phyloP scores from a whole-genome alignment of 2,888 invertebrate genomes.

The Ethmia dodecea region DNA sequence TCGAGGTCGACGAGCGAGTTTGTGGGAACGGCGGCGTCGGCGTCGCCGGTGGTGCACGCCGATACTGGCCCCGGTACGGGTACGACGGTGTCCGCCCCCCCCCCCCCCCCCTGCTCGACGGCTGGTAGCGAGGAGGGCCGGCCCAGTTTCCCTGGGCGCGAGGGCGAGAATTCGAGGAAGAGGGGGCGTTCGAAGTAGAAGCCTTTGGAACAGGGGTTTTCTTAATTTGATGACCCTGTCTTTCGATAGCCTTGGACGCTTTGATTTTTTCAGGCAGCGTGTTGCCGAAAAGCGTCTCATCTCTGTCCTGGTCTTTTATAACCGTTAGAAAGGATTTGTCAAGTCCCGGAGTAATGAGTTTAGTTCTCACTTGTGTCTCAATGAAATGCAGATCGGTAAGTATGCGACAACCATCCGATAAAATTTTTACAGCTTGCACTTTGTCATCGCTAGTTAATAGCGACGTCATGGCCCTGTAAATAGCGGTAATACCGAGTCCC shows the following conservation, averaged over 20 bases:
- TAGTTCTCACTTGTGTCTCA: constrained; percentile 1
- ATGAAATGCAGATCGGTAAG: neutral
- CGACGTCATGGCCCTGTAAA: neutral
- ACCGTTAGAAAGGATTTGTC: constrained; percentile 2
- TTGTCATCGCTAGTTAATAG: neutral
- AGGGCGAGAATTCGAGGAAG: neutral
- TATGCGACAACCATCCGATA: neutral
- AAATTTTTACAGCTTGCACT: no score
- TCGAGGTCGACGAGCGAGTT: neutral
- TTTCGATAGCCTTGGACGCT: constrained; percentile 8
- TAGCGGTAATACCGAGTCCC: neutral
- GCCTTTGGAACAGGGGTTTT: neutral
- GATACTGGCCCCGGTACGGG: no score
- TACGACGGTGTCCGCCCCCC: no score
- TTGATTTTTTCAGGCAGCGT: constrained; percentile 10
- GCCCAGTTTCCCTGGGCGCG: no score
- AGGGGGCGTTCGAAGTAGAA: neutral
- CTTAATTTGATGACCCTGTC: constrained; percentile 5
- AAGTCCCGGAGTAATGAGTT: constrained; percentile 1
- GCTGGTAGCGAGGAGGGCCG: constrained; percentile 7
- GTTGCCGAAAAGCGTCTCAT: constrained; percentile 5
- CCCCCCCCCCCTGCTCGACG: neutral
- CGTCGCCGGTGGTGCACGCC: neutral
- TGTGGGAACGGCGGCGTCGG: neutral
- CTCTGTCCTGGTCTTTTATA: constrained; percentile 6